Evolutionary conservation across 2,888 invertebrate species (phyloP), one percentile per base, ranked within the genome.

Genomic region (Cloeon dipterum): DNA sequence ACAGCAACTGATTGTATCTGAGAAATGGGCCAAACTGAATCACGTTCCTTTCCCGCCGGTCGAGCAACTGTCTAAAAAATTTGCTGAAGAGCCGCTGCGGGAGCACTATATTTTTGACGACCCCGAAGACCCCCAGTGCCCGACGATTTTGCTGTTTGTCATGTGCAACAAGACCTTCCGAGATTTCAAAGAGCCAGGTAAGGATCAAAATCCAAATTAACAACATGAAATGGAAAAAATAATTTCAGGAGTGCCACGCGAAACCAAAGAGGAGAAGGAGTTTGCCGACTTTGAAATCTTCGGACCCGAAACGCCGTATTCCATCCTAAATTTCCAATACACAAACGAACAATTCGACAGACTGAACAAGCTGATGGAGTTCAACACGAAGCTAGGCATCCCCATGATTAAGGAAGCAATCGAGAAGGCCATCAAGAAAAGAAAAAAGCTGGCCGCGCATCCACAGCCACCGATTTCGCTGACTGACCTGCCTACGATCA

Each of bases 301-400:
- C 46, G 54, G 55, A 39, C 51, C 53, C 2, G 43, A 48, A 5
- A 49, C 51, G 5, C 51, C 57, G 2, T 60, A 54, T 43, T 56
- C 57, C 5, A 55, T 57, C n/a, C 58, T 54, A 45, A 59, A 59
- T 45, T 59, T 60, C 45, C 51, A 50, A 25, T 60, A 58, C 46
- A 48, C 52, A 1, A 45, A 52, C 20, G 39, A 45, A 18, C 51
- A 52, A 35, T 59, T 57, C 44, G 52, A 57, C 34, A 48, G 57
- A n/a, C 46, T 60, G 21, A 46, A 53, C n/a, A 43, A 54, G 40
- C 47, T 60, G 25, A 55, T 53, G 42, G 58, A 59, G 44, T 60
- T 55, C 45, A 59, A 59, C 46, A 55, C 56, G 1, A 43, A 52
- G 11, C 40, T 49, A n/a, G 50, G 53, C 39, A 36, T 56, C 20